These are phyloP conservation scores for Agonopterix heracliana DNA, from an alignment of 2,888 invertebrate species.

Conservation along the genomic window DNA sequence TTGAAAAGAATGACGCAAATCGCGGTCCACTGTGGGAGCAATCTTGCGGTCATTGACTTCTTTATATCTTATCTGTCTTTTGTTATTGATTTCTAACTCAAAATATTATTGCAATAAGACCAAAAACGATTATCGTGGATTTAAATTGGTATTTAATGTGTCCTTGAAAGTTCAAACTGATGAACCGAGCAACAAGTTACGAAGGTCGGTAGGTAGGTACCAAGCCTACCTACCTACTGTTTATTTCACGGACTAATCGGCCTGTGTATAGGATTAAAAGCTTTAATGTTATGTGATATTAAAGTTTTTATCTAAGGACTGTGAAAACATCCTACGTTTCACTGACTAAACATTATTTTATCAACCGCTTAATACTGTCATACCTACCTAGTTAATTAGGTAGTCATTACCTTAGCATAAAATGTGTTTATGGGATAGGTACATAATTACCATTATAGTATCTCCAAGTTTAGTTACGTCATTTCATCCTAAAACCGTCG, in stretches of 20 bases:
- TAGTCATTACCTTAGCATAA: no score
- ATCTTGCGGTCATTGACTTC: constrained; percentile 37
- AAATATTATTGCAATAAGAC: constrained; percentile 28
- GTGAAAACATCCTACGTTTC: neutral
- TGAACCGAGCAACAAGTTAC: neutral
- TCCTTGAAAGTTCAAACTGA: neutral
- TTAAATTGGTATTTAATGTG: neutral
- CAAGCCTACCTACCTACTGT: neutral
- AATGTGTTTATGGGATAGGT: no score
- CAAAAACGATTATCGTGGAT: neutral
- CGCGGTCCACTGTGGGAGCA: constrained; percentile 15
- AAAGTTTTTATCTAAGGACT: neutral
- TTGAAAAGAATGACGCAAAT: constrained; percentile 30
- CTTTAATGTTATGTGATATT: no score
- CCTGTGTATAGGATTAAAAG: no score
- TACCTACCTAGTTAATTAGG: no score
- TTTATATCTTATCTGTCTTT: constrained; percentile 33
- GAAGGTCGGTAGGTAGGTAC: neutral
- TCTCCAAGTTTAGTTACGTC: no score
- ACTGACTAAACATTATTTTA: no score
- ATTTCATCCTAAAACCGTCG: no score
- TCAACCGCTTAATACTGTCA: no score
- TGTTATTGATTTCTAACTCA: constrained; percentile 47
- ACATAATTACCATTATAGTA: no score
- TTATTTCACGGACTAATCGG: no score